Percentiles rank a stretch among this genome's conserved stretches.
These are phyloP conservation scores for Proisotoma minuta DNA, from an alignment of 2,888 invertebrate species.

Conservation along the genomic window DNA sequence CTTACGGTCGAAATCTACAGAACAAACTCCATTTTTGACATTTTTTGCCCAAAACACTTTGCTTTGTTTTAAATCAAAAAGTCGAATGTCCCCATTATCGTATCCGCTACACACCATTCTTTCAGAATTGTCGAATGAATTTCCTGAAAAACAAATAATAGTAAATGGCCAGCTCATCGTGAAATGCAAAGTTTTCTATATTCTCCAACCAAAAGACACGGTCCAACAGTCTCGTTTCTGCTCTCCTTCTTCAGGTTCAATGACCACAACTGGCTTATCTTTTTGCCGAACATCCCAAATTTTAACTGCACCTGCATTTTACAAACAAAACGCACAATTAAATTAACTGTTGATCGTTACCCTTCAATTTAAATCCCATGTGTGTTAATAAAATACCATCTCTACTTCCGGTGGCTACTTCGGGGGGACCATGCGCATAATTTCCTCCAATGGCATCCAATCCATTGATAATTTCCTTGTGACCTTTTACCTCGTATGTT, in stretches of 20 bases:
- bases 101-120: conserved; percentile 85
- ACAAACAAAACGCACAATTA: background rate
- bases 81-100: conserved; percentile 92
- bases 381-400: conserved; percentile 62
- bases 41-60: conserved; percentile 83
- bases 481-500: conserved; percentile 72
- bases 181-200: background rate
- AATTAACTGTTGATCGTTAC: background rate
- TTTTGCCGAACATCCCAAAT: conserved; percentile 94
- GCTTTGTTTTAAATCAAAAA: conserved; percentile 84
- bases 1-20: conserved; percentile 79
- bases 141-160: conserved; percentile 55
- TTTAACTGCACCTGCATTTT: conserved; percentile 68
- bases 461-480: conserved; percentile 79
- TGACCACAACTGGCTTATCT: conserved; percentile 79
- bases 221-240: conserved; percentile 84
- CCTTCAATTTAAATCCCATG: background rate
- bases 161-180: background rate
- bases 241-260: conserved; percentile 70
- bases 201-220: conserved; percentile 68
- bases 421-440: conserved; percentile 81
- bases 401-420: conserved; percentile 87
- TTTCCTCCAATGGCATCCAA: conserved; percentile 87
- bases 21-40: conserved; percentile 75
- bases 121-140: conserved; percentile 81